Percentiles rank a stretch among this genome's conserved stretches.
phyloP scores from a whole-genome alignment of 2,113 vertebrate species.

The Turnix velox region DNA sequence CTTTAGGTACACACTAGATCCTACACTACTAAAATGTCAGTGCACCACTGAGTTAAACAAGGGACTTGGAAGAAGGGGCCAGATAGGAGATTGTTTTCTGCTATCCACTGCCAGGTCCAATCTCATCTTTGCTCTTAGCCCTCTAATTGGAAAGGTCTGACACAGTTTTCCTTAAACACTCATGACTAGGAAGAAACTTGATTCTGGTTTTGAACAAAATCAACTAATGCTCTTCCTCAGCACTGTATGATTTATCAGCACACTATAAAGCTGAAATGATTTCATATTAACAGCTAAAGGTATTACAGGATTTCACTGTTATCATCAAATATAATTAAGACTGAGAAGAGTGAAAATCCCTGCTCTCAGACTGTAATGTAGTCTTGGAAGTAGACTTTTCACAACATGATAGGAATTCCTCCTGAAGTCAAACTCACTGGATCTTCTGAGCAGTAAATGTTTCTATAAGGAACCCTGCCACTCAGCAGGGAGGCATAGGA shows the following conservation, averaged over 20 bases:
- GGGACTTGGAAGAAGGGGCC: neutral
- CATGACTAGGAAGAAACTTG: neutral
- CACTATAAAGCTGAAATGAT: neutral
- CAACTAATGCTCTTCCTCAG: neutral
- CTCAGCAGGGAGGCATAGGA: neutral
- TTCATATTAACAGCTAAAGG: neutral
- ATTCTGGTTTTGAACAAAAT: neutral
- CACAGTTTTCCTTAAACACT: neutral
- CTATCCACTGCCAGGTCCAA: neutral
- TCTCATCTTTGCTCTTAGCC: neutral
- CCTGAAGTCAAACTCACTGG: neutral
- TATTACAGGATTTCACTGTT: neutral
- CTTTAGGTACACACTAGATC: neutral
- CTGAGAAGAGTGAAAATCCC: neutral
- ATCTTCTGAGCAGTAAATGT: neutral
- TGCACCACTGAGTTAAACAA: neutral
- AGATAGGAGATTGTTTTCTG: neutral
- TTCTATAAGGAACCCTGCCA: neutral
- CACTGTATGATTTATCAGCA: neutral
- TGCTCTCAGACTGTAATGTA: neutral
- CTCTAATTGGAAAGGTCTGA: neutral
- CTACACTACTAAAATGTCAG: neutral
- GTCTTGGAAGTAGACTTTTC: neutral
- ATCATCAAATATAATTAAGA: neutral
- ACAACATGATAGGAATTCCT: neutral